phyloP scores from a whole-genome alignment of 2,888 invertebrate genomes.

The Leucozona laternaria region DNA sequence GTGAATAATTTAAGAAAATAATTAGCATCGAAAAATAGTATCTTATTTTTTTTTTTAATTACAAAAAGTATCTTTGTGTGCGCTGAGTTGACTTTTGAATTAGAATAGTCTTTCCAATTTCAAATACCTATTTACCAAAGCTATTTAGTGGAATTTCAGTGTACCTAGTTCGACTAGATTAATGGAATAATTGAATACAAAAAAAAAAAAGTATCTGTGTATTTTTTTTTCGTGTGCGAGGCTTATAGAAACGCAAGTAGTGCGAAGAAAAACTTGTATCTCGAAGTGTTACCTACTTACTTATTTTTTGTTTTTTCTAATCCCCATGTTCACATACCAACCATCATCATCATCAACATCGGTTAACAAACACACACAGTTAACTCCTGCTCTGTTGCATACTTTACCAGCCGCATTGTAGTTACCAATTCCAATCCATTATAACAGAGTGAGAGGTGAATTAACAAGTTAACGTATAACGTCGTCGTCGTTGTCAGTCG shows the following conservation, averaged over 20 bases:
- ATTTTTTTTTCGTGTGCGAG: slow-evolving; percentile 57
- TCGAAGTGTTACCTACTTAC: slow-evolving; percentile 39
- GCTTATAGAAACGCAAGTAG: slow-evolving; percentile 39
- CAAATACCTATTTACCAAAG: slow-evolving; percentile 55
- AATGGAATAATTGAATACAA: background rate
- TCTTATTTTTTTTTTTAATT: slow-evolving; percentile 19
- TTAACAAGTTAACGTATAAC: slow-evolving; percentile 40
- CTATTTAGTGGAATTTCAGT: slow-evolving; percentile 48
- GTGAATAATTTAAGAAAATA: slow-evolving; percentile 51
- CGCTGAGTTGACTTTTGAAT: slow-evolving; percentile 7
- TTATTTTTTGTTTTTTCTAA: slow-evolving; percentile 63
- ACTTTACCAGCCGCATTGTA: slow-evolving; percentile 27
- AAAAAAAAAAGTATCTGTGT: slow-evolving; percentile 40
- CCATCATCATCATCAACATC: slow-evolving; percentile 30
- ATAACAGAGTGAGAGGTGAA: slow-evolving; percentile 52
- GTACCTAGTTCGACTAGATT: background rate
- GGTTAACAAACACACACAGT: slow-evolving; percentile 21
- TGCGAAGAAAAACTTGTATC: slow-evolving; percentile 55
- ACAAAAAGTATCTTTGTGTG: slow-evolving; percentile 46
- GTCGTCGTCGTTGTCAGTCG: slow-evolving; percentile 6
- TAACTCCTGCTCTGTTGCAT: slow-evolving; percentile 35
- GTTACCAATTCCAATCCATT: slow-evolving; percentile 50
- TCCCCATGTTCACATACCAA: slow-evolving; percentile 65
- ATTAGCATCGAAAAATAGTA: slow-evolving; percentile 59
- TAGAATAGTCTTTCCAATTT: slow-evolving; percentile 33